Conservation (phyloP, 2,888 invertebrate species). For the Dorcus hopei region DNA sequence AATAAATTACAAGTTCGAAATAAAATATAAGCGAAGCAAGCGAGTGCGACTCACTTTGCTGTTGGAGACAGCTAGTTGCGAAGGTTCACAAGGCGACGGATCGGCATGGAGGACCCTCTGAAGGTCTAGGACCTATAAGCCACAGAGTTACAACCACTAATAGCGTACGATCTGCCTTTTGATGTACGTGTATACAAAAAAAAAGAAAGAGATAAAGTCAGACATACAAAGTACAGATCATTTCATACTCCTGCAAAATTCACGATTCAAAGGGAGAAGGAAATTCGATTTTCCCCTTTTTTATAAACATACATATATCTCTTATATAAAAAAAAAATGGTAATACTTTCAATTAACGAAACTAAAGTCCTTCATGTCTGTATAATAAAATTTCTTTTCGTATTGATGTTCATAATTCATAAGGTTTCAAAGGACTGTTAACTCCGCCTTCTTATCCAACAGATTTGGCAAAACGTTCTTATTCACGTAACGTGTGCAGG, state of each 20-base stretch:
- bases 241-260: background rate
- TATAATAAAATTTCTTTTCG: too few relatives aligned
- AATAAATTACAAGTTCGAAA: background rate
- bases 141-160: constrained; percentile 42
- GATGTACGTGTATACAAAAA: background rate
- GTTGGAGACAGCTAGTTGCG: constrained; percentile 52
- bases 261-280: background rate
- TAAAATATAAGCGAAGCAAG: constrained; percentile 24
- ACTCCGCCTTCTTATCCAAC: too few relatives aligned
- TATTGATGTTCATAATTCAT: too few relatives aligned
- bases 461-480: too few relatives aligned
- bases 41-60: constrained; percentile 45
- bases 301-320: background rate
- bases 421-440: too few relatives aligned
- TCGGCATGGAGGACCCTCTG: constrained; percentile 77
- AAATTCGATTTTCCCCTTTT: background rate
- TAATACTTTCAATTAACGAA: too few relatives aligned
- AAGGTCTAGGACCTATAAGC: constrained; percentile 73
- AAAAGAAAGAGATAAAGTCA: too few relatives aligned
- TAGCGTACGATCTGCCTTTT: constrained; percentile 22
- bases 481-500: too few relatives aligned
- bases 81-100: constrained; percentile 57
- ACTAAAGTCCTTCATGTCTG: too few relatives aligned
- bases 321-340: too few relatives aligned
- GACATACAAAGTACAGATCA: constrained; percentile 6